These are phyloP conservation scores for Notarius quadriscutis DNA, from an alignment of 2,113 vertebrate species.

Conservation along the genomic window DNA sequence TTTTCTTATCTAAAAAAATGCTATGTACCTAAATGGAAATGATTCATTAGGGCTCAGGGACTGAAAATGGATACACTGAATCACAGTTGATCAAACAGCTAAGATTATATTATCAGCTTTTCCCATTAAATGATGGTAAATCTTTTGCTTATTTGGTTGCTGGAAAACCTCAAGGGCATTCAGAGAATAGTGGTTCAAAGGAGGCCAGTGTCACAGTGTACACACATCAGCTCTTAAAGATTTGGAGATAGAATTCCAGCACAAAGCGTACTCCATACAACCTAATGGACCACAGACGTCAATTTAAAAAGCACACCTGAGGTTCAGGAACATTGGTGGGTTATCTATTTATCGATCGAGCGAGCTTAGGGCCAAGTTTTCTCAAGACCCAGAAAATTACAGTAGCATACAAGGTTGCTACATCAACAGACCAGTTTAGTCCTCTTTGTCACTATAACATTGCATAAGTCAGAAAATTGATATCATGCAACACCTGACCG, in stretches of 20 bases:
- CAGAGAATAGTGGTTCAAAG: neutral
- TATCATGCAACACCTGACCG: conserved; percentile 35
- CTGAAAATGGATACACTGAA: neutral
- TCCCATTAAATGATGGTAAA: neutral
- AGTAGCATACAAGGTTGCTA: neutral
- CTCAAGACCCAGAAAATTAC: neutral
- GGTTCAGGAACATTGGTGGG: neutral
- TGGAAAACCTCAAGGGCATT: neutral
- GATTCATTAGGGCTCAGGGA: neutral
- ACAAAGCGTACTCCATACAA: neutral
- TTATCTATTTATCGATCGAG: too few species aligned
- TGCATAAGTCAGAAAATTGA: conserved; percentile 6
- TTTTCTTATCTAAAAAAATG: neutral
- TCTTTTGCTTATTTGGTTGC: neutral
- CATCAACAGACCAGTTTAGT: neutral
- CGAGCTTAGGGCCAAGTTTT: neutral
- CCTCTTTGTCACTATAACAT: conserved; percentile 18
- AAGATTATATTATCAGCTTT: neutral
- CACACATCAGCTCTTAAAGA: neutral
- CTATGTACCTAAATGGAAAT: neutral
- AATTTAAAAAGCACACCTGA: neutral
- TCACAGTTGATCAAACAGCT: neutral
- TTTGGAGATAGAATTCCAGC: neutral
- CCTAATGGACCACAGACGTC: neutral
- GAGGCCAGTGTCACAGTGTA: neutral